Evolutionary conservation across 1,140 invertebrate species (phyloP).

Genomic region (Lasioglossum baleicum): DNA sequence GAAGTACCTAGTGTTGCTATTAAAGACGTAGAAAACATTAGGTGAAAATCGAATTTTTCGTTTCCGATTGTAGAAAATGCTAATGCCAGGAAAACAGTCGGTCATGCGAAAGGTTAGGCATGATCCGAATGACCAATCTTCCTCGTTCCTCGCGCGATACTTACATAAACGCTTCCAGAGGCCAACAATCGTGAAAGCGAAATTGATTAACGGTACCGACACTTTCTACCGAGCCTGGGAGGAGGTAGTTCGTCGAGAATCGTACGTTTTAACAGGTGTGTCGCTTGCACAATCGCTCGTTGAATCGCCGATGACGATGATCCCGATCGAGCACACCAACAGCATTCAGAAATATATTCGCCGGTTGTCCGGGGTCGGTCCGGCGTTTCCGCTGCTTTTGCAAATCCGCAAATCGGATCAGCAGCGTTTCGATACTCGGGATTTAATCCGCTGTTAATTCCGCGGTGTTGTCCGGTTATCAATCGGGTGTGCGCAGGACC

Average conservation of each 20-base stretch:
- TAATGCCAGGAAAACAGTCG: too few species aligned
- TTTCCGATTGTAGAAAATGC: too few species aligned
- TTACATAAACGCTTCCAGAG: not conserved
- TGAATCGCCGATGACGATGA: too few species aligned
- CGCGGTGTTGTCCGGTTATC: conserved; percentile 16
- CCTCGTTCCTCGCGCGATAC: not conserved
- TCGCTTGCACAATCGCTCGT: not conserved
- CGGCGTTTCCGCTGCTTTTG: not conserved
- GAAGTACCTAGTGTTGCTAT: too few species aligned
- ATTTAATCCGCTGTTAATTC: conserved; percentile 26
- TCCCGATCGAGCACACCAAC: too few species aligned
- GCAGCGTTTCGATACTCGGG: not conserved
- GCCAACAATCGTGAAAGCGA: conserved; percentile 14
- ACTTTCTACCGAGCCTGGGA: not conserved
- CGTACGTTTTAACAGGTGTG: not conserved
- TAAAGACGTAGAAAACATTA: too few species aligned
- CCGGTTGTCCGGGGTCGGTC: not conserved
- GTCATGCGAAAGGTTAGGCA: too few species aligned
- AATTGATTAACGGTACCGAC: conserved; percentile 5
- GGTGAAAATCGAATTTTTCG: too few species aligned
- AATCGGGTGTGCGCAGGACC: conserved; percentile 16
- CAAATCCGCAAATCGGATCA: conserved; percentile 27
- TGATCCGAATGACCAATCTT: not conserved
- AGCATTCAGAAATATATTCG: too few species aligned
- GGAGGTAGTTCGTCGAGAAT: not conserved